phyloP scores from a whole-genome alignment of 2,888 invertebrate genomes.

The Dasypolia templi region DNA sequence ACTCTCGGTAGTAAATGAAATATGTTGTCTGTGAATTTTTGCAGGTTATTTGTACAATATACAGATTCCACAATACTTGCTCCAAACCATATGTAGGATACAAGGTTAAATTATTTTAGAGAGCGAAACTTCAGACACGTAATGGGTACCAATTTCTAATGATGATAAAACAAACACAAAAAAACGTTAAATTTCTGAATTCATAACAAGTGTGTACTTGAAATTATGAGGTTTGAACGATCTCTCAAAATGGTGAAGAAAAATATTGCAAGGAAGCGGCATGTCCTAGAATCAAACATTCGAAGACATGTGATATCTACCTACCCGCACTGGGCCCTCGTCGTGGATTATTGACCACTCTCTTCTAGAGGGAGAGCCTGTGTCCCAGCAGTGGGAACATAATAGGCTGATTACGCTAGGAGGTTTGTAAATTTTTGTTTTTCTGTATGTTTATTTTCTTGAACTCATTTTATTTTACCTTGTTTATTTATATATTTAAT shows the following conservation, averaged over 20 bases:
- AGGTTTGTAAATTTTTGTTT: not conserved
- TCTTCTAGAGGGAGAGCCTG: not conserved
- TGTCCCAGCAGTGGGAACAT: not conserved
- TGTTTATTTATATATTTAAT: no score
- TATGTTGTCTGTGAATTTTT: not conserved
- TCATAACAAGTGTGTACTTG: not conserved
- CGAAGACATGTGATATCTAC: not conserved
- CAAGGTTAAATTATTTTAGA: not conserved
- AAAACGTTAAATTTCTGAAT: not conserved
- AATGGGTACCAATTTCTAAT: not conserved
- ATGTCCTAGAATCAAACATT: not conserved
- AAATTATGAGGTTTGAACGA: not conserved
- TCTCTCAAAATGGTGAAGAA: not conserved
- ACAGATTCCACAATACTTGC: not conserved
- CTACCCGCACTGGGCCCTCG: not conserved
- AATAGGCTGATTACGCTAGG: not conserved
- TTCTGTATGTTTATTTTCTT: not conserved
- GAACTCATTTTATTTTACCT: not conserved
- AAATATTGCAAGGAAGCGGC: not conserved
- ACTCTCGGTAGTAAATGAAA: not conserved
- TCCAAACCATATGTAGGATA: not conserved
- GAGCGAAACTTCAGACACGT: not conserved
- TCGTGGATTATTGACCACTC: not conserved
- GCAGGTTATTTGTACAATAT: slow-evolving; percentile 19
- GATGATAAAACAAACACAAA: not conserved